Base-by-base conservation (phyloP, 2,888 invertebrate species). In the Hirudinaria manillensis region DNA sequence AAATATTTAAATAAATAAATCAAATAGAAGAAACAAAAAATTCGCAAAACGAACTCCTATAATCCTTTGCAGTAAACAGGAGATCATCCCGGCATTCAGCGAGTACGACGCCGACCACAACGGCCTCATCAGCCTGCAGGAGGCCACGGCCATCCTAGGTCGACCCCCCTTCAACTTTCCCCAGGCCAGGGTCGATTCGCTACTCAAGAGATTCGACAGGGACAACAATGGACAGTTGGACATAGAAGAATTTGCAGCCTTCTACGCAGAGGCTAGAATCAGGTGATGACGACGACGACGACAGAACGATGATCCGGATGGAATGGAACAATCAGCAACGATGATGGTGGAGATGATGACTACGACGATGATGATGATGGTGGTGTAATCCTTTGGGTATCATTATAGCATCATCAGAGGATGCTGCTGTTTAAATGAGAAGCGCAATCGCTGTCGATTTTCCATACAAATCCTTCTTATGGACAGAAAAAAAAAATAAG, bases 181-280 rank as follows among this genome's bases (percentile, higher is more conserved):
- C 1, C 34, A 77, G 16, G 72, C 74, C 45, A 79, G 79, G 76
- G 78, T 78, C 56, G 70, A 76, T 53, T 66, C 70, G 61, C 76
- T 79, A n/a, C 78, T 79, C 45, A 78, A 75, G 75, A 68, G 75
- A 56, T 79, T 79, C 70, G 79, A 79, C 76, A 73, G 56, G 27
- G 79, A 79, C 53, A 73, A 76, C 32, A 79, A 79, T 56, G 77
- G 78, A 29, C 77, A 78, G 72, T 78, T 79, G 36, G 77, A 78
- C 74, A 78, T 78, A 56, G 78, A 78, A 74, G 79, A 79, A 68
- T 79, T 79, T 65, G 77, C 78, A 24, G 78, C 71, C n/a, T 79
- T 79, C 76, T 79, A 79, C 72, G 78, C 79, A 7, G 79, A 78
- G 56, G 78, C 78, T 45, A 79, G 79, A 56, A 78, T 78, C 61